A percentile compares a stretch with the other conserved stretches of the same genome.
phyloP scores from a whole-genome alignment of 2,888 invertebrate genomes.

The Mongoloraphidia duomilia region DNA sequence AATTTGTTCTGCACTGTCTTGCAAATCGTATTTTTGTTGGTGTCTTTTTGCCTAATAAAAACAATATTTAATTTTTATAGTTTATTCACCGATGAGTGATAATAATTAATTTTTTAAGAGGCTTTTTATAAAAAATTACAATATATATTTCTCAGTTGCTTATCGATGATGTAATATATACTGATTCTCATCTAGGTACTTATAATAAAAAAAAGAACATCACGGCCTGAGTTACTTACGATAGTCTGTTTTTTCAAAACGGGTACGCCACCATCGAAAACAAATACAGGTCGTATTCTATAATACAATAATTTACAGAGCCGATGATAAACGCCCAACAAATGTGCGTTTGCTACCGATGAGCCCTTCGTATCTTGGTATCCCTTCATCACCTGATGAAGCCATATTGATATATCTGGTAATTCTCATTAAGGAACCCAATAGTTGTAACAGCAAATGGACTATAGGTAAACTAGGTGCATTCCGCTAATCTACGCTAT shows the following conservation, averaged over 20 bases:
- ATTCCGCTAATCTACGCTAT: too few relatives aligned
- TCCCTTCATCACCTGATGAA: slow-evolving; percentile 93
- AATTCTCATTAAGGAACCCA: slow-evolving; percentile 13
- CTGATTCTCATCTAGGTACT: neutral
- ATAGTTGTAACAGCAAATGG: slow-evolving; percentile 13
- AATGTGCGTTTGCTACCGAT: slow-evolving; percentile 77
- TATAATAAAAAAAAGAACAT: slow-evolving; percentile 1
- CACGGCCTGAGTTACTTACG: slow-evolving; percentile 38
- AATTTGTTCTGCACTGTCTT: slow-evolving; percentile 55
- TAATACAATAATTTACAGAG: slow-evolving; percentile 93
- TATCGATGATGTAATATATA: neutral
- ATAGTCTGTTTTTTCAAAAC: slow-evolving; percentile 83
- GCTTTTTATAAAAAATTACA: neutral
- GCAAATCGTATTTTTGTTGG: slow-evolving; percentile 52
- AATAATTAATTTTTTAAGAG: neutral
- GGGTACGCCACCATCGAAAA: slow-evolving; percentile 95
- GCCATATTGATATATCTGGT: slow-evolving; percentile 95
- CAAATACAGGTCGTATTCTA: slow-evolving; percentile 91
- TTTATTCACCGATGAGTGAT: neutral
- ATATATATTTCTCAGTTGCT: neutral
- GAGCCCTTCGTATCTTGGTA: slow-evolving; percentile 77
- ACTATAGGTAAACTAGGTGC: neutral
- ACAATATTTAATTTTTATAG: slow-evolving; percentile 16
- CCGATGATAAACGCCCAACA: slow-evolving; percentile 83
- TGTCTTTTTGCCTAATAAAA: slow-evolving; percentile 55